Evolutionary conservation across 2,888 invertebrate species (phyloP), one percentile per base, ranked within the genome.

Genomic region (Lithophane socia): DNA sequence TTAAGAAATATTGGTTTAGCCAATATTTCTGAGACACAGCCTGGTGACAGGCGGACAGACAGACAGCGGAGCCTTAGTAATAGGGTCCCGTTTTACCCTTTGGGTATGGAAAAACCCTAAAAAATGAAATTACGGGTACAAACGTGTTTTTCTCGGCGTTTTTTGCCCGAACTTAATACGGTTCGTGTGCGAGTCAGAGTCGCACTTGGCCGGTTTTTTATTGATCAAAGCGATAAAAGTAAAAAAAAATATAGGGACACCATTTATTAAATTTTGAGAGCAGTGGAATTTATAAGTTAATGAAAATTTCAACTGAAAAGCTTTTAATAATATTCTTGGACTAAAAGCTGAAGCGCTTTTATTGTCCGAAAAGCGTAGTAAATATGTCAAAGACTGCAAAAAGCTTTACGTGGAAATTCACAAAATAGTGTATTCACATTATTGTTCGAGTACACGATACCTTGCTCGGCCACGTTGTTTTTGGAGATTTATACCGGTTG

Each of bases 341-440:
- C 24, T 13, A 49, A 54, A 63, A 73, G 7, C 37, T 73, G n/a
- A 49, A 79, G 58, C 37, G 72, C 44, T 47, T 79, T 56, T 56
- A 37, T 47, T 54, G 5, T 9, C 4, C 5, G 21, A n/a, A 63
- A 64, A 80, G 24, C 18, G n/a, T 47, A 47, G 18, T 54, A 47
- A 44, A 79, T 44, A 29, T 49, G 13, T 29, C 10, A 63, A 73
- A 49, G 18, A 64, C 42, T 74, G 47, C 9, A 54, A 54, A 71
- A 54, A 42, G 37, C 21, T 73, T 37, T 42, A 42, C 18, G 12
- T 49, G n/a, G 8, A n/a, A 58, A 37, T 65, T 47, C 18, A 42
- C 13, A 47, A 58, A 21, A n/a, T n/a, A 37, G 13, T 21, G 24
- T 79, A 44, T 21, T 16, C 9, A 63, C 16, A 60, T 61, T 61